Evolutionary conservation across 1,140 invertebrate genomes (phyloP), one percentile per base, ranked within the genome.

Genomic region (Drosophila repletoides): DNA sequence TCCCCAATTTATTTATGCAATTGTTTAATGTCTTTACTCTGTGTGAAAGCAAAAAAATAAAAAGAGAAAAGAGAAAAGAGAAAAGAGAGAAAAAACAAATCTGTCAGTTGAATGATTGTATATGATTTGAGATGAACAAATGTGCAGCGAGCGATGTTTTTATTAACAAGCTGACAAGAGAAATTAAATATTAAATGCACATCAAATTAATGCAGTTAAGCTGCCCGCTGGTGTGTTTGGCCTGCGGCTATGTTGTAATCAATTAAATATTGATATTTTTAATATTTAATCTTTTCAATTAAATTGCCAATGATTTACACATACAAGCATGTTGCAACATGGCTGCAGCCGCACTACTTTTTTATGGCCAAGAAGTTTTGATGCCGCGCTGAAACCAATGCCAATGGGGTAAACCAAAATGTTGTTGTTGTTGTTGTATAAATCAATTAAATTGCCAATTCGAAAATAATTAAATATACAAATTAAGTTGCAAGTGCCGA

Each of bases 231-330:
- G 28, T 10, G n/a, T n/a, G 17, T 14, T 33, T 40, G 21, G 33
- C 7, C 28, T 29, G 21, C 28, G 14, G 24, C 51, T 19, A 24
- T 56, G 38, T 41, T 72, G 58, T 34, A 74, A 76, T 87, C 75
- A 76, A 80, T 72, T 66, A 80, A 86, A 80, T 80, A 84, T 84
- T 80, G 67, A 64, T 72, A 79, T 84, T 79, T 83, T 74, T 74
- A 79, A 84, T 84, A 77, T 84, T 84, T 86, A 86, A 84, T 84
- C 80, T 80, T 80, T 84, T 84, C 67, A 86, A 84, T 84, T 86
- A 84, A 84, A 84, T 86, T 83, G 65, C 51, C 40, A 61, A 75
- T 68, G 60, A 72, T 76, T 83, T 77, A 71, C 70, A 52, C n/a
- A n/a, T n/a, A n/a, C n/a, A n/a, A n/a, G n/a, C n/a, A n/a, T n/a